Evolutionary conservation across 64 coral and sea anemone genomes (phyloP), one percentile per base, ranked within the genome.

Genomic region (Montipora sp.): DNA sequence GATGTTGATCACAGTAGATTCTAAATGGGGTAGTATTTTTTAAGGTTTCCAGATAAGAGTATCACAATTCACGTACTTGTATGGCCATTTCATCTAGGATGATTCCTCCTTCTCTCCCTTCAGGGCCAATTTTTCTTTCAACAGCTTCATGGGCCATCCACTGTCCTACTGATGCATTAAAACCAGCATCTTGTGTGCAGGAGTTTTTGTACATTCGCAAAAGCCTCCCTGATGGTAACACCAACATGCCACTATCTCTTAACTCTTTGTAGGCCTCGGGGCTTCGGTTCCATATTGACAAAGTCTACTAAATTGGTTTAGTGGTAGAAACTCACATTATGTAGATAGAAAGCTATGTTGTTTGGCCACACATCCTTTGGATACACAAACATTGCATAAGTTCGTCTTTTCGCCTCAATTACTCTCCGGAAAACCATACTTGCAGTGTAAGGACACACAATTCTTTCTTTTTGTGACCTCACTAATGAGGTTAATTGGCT

Each of bases 41-140:
- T 24, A 24, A 24, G 24, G 24, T 24, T 24, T 24, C 24, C 24
- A 24, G 24, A 24, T 24, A 24, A 24, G 24, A 24, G 24, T 24
- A 24, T 24, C 24, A 24, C 24, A 24, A 24, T 24, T 24, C 24
- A 24, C 24, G 24, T 74, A 91, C 92, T 46, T 93, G 92, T 49
- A 93, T 74, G 8, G 92, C 72, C 92, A 93, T 93, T 81, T 93
- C 84, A 14, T 93, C 92, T 22, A 93, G 75, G 7, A 93, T 79
- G 67, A 93, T 76, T 6, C 84, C 92, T 18, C 92, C 92, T 78
- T 79, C 83, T 88, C 77, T 93, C 8, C 85, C 92, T 58, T 80
- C 77, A 18, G 83, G 51, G 8, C 87, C 77, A 13, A 93, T 23
- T 53, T 87, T 87, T 68, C 73, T 48, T 49, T 73, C 88, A 6